These are phyloP conservation scores for Ichneumoninae sp. DNA, from an alignment of 2,888 invertebrate genomes.

Conservation along the genomic window DNA sequence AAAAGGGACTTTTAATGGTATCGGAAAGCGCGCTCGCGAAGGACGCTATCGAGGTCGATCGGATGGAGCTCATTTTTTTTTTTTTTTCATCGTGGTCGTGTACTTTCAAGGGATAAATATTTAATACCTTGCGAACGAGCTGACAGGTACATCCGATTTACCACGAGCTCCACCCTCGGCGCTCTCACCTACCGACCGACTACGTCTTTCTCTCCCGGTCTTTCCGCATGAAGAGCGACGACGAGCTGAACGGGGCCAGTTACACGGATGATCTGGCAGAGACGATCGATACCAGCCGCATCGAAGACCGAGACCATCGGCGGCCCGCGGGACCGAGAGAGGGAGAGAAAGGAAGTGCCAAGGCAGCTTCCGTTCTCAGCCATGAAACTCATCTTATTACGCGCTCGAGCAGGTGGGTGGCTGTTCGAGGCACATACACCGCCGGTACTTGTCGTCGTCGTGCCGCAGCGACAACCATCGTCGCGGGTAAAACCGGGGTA, in stretches of 20 bases:
- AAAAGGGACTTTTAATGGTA: slow-evolving; percentile 2
- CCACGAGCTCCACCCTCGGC: slow-evolving; percentile 45
- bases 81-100: slow-evolving; percentile 11
- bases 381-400: slow-evolving; percentile 70
- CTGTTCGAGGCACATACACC: slow-evolving; percentile 38
- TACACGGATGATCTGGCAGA: slow-evolving; percentile 73
- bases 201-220: slow-evolving; percentile 59
- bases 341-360: slow-evolving; percentile 62
- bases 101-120: slow-evolving; percentile 32
- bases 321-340: slow-evolving; percentile 1
- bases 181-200: slow-evolving; percentile 28
- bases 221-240: slow-evolving; percentile 65
- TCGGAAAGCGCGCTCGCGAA: background rate
- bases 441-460: slow-evolving; percentile 18
- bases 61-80: background rate
- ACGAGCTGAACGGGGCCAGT: slow-evolving; percentile 72
- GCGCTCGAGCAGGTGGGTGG: slow-evolving; percentile 58
- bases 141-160: slow-evolving; percentile 61
- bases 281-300: slow-evolving; percentile 70
- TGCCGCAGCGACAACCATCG: slow-evolving; percentile 26
- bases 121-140: slow-evolving; percentile 44
- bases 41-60: background rate
- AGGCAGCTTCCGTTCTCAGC: slow-evolving; percentile 68
- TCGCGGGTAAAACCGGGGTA: slow-evolving; percentile 28
- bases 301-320: slow-evolving; percentile 46